phyloP scores from a whole-genome alignment of 2,888 invertebrate species.

The Ommatoiulus sabulosus region DNA sequence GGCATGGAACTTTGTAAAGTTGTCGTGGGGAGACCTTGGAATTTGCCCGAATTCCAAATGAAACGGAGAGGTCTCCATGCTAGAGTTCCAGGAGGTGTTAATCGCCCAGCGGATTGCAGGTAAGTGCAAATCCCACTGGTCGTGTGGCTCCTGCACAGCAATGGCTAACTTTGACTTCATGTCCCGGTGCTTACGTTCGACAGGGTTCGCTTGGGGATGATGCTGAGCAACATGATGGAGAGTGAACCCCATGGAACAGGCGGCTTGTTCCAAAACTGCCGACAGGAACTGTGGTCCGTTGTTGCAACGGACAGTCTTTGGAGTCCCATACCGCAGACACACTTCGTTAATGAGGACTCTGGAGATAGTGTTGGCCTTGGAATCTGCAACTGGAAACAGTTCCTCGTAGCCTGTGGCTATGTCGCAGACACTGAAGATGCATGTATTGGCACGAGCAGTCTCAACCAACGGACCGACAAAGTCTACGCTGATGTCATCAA shows the following conservation, averaged over 20 bases:
- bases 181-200: not conserved
- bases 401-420: not conserved
- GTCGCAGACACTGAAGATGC: not conserved
- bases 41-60: not conserved
- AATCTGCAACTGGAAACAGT: not conserved
- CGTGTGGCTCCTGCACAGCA: too few species aligned
- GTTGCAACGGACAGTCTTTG: not conserved
- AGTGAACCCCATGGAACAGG: not conserved
- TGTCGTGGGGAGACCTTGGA: not conserved
- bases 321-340: not conserved
- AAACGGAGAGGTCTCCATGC: not conserved
- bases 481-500: not conserved
- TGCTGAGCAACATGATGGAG: not conserved
- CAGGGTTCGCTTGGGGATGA: not conserved
- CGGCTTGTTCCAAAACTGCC: not conserved
- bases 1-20: not conserved
- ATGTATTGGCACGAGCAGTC: fast-evolving
- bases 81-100: not conserved
- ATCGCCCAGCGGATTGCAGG: not conserved
- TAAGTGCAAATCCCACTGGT: too few species aligned
- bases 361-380: not conserved
- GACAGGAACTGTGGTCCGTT: not conserved
- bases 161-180: not conserved
- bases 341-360: not conserved
- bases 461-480: not conserved